These are phyloP conservation scores for Ptiloglossa arizonensis DNA, from an alignment of 1,140 invertebrate species.

Conservation along the genomic window DNA sequence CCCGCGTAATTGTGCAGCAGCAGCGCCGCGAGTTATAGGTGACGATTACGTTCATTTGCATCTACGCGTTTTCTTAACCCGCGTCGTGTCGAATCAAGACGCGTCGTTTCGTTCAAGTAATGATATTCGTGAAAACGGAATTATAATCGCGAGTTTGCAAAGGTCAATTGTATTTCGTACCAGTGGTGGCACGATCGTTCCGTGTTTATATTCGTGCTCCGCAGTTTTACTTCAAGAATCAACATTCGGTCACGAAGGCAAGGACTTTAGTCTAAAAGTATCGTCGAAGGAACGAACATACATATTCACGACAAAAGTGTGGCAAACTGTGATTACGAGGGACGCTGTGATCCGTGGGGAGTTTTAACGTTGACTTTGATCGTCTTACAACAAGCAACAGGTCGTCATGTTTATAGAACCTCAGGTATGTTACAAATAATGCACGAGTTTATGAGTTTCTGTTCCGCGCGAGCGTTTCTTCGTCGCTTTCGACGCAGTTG, in stretches of 20 bases:
- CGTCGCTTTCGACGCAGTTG: background rate
- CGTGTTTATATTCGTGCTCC: background rate
- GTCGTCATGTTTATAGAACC: slow-evolving; percentile 28
- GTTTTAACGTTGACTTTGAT: slow-evolving; percentile 24
- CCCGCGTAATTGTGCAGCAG: background rate
- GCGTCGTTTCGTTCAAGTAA: background rate
- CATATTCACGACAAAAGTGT: slow-evolving; percentile 9
- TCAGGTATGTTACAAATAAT: slow-evolving; percentile 40
- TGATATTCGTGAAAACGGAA: background rate
- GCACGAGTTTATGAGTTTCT: slow-evolving; percentile 22
- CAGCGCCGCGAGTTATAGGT: background rate
- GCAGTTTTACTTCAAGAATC: background rate
- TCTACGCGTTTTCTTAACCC: too few relatives aligned
- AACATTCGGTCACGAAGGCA: background rate
- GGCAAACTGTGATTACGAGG: slow-evolving; percentile 1
- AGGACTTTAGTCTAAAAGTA: background rate
- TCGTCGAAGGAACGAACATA: background rate
- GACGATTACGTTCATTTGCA: too few relatives aligned
- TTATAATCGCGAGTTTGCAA: background rate
- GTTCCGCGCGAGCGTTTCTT: background rate
- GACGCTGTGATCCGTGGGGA: background rate
- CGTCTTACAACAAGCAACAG: slow-evolving; percentile 49
- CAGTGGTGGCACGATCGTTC: background rate
- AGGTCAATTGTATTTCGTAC: background rate
- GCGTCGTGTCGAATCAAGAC: too few relatives aligned